Evolutionary conservation across 2,888 invertebrate genomes (phyloP).

Genomic region (Ichneumoninae sp.): DNA sequence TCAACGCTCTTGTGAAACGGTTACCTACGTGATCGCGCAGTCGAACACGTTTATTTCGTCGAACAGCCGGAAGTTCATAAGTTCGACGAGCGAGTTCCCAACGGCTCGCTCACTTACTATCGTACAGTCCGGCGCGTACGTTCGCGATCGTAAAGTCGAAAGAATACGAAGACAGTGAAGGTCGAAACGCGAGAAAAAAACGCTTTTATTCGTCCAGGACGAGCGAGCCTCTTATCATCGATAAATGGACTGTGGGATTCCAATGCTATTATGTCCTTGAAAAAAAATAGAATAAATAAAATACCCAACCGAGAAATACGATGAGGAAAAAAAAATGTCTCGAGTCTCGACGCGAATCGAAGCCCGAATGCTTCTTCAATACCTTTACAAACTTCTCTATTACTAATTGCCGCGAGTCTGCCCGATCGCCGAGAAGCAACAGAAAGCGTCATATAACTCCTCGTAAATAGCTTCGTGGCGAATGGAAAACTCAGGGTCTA

Average conservation of each 20-base stretch:
- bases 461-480: constrained; percentile 18
- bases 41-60: constrained; percentile 62
- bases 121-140: constrained; percentile 50
- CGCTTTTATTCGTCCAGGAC: neutral
- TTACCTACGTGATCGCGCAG: constrained; percentile 60
- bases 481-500: constrained; percentile 44
- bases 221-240: neutral
- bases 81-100: constrained; percentile 17
- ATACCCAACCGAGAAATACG: neutral
- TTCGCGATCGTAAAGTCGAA: constrained; percentile 54
- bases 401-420: constrained; percentile 49
- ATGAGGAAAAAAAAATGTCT: neutral
- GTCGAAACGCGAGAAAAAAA: neutral
- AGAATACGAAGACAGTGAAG: neutral
- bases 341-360: neutral
- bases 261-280: neutral
- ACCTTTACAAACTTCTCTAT: constrained; percentile 17
- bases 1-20: constrained; percentile 57
- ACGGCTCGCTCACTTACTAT: neutral
- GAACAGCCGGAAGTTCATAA: constrained; percentile 36
- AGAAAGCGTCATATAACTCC: constrained; percentile 31
- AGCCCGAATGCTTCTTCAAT: neutral
- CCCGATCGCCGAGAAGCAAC: constrained; percentile 36
- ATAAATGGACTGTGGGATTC: neutral
- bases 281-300: neutral